phyloP scores from a whole-genome alignment of 64 coral and sea anemone species.

The Catalaphyllia jardinei region DNA sequence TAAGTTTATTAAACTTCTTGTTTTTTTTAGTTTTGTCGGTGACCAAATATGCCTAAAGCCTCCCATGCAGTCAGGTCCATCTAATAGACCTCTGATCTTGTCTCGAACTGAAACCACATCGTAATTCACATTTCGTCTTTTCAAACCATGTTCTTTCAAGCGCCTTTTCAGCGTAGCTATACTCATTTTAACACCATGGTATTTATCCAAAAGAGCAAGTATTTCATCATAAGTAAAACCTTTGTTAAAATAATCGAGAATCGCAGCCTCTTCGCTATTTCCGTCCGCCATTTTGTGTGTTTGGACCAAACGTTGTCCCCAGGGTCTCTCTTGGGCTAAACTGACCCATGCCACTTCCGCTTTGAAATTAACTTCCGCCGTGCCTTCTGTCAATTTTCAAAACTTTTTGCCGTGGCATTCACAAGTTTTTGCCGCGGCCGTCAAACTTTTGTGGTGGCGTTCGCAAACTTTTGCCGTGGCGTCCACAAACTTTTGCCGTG shows the following conservation, averaged over 20 bases:
- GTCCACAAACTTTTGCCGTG: no score
- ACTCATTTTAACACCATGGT: constrained; percentile 53
- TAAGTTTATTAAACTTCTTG: no score
- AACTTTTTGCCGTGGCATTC: no score
- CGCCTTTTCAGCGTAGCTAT: constrained; percentile 66
- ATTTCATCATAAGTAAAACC: constrained; percentile 64
- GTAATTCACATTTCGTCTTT: constrained; percentile 27
- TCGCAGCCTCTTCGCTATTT: no score
- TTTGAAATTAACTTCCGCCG: not conserved
- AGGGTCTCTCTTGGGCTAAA: no score
- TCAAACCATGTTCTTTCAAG: constrained; percentile 44
- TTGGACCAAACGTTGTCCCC: no score
- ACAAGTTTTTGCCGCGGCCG: not conserved
- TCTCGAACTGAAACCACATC: no score
- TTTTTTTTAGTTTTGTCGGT: no score
- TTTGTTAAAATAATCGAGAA: constrained; percentile 72
- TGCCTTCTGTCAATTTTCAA: no score
- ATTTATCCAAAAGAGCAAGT: no score
- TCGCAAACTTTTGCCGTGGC: no score
- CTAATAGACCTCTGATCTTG: constrained; percentile 2
- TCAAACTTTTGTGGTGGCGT: constrained; percentile 1
- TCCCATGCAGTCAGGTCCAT: constrained; percentile 5
- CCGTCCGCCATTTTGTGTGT: constrained; percentile 29
- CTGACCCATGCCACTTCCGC: not conserved
- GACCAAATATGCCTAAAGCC: not conserved